A percentile compares a stretch with the other conserved stretches of the same genome.
Conservation (phyloP, 2,888 invertebrate genomes). For the Lycophotia porphyrea region DNA sequence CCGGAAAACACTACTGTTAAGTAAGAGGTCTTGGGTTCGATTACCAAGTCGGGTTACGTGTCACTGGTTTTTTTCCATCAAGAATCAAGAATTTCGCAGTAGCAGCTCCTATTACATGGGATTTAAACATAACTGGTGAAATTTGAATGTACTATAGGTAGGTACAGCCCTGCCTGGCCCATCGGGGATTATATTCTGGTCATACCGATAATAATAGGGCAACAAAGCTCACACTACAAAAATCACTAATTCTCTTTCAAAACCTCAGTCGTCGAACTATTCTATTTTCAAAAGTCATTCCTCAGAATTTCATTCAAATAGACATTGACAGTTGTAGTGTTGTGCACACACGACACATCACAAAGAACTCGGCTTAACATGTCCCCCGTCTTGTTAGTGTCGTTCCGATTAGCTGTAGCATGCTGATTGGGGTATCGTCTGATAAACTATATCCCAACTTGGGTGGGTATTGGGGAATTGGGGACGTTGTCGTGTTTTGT, state of each 20-base stretch:
- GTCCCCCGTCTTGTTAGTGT: constrained; percentile 47
- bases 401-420: constrained; percentile 43
- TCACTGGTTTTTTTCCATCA: too few relatives aligned
- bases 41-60: too few relatives aligned
- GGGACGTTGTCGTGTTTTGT: background rate
- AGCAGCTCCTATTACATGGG: too few relatives aligned
- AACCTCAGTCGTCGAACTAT: background rate
- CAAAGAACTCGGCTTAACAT: constrained; percentile 55
- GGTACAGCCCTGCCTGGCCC: background rate
- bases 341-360: constrained; percentile 41
- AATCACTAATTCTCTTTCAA: background rate
- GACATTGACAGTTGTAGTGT: constrained; percentile 40
- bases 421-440: constrained; percentile 46
- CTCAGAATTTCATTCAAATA: constrained; percentile 25
- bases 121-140: too few relatives aligned
- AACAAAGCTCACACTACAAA: background rate
- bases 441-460: constrained; percentile 27
- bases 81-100: too few relatives aligned
- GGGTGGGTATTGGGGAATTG: constrained; percentile 1
- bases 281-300: constrained; percentile 27
- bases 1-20: too few relatives aligned
- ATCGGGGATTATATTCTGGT: too few relatives aligned
- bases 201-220: too few relatives aligned
- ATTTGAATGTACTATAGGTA: too few relatives aligned
- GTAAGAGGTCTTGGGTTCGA: too few relatives aligned